Conservation (phyloP, 2,113 vertebrate species). For the Neodontobutis hainanensis region DNA sequence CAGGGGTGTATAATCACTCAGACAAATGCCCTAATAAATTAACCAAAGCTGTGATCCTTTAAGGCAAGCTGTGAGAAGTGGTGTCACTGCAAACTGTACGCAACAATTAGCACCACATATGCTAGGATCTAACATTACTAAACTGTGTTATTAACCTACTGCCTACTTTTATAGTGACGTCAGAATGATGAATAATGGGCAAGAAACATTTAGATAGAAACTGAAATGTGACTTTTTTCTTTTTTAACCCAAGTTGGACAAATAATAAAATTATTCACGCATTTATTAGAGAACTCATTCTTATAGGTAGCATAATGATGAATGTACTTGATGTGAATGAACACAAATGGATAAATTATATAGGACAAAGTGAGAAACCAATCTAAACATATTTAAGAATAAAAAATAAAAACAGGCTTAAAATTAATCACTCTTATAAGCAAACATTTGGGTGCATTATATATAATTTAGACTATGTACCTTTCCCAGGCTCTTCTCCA, state of each 20-base stretch:
- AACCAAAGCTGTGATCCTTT: conserved; percentile 61
- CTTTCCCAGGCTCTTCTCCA: conserved; percentile 90
- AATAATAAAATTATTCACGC: no score
- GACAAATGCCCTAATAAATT: conserved; percentile 61
- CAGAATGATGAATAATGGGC: not conserved
- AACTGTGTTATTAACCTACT: conserved; percentile 10
- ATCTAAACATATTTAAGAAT: no score
- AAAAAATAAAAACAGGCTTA: no score
- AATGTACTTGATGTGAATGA: no score
- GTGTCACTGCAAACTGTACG: conserved; percentile 52
- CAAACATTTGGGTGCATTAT: not conserved
- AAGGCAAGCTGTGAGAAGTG: conserved; percentile 68
- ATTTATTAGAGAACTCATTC: no score
- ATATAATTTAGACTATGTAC: conserved; percentile 1
- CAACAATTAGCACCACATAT: conserved; percentile 53
- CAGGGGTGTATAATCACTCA: conserved; percentile 58
- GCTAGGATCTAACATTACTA: conserved; percentile 5
- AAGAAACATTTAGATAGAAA: no score
- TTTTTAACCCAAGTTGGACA: no score
- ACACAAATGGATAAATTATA: no score
- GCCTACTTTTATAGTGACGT: not conserved
- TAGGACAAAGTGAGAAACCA: no score
- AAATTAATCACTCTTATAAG: not conserved
- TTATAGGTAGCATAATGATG: no score
- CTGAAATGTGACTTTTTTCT: no score